Base-by-base conservation (phyloP, 2,888 invertebrate genomes). In the Noctua fimbriata region DNA sequence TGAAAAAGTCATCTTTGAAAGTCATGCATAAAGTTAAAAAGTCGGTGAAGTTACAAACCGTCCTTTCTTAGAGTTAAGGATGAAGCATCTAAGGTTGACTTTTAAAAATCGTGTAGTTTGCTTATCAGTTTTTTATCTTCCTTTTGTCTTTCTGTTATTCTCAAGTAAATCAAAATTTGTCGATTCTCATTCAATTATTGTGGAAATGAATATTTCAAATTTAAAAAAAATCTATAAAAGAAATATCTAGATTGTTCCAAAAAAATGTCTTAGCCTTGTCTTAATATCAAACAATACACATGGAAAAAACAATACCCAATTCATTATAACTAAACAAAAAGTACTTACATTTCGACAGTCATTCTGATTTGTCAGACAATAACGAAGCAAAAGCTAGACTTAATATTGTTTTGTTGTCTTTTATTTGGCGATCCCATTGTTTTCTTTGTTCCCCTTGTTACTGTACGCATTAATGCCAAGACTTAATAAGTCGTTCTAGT, bases 361-460 rank as follows among this genome's bases (percentile, higher is more conserved):
- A 87, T 75, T 84, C 81, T 81, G 87, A 87, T 89, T 89, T 87
- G 81, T 80, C 81, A 78, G 77, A 87, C 75, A 87, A 79, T 83
- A 88, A 86, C 67, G 73, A 80, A 84, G 72, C 66, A 71, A 75
- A 73, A 76, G 24, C 78, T 89, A 85, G 74, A 81, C 81, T 76
- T 81, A 72, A 83, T 83, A 84, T 84, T 84, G 79, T 89, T 89
- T 75, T 79, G 84, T 63, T 81, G 78, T 84, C 88, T 89, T 81
- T 81, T 79, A 89, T 89, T 87, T 78, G 75, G 76, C 73, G 75
- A 67, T 73, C 66, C 73, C 74, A 87, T 87, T 89, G 89, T 87
- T 79, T 84, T 79, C 88, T 84, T 81, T 87, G 89, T 89, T 77
- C 63, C 65, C 74, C 81, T 87, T 89, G 89, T 87, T 89, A 87